Conservation (phyloP, 2,888 invertebrate species). For the Alloplasta piceator region DNA sequence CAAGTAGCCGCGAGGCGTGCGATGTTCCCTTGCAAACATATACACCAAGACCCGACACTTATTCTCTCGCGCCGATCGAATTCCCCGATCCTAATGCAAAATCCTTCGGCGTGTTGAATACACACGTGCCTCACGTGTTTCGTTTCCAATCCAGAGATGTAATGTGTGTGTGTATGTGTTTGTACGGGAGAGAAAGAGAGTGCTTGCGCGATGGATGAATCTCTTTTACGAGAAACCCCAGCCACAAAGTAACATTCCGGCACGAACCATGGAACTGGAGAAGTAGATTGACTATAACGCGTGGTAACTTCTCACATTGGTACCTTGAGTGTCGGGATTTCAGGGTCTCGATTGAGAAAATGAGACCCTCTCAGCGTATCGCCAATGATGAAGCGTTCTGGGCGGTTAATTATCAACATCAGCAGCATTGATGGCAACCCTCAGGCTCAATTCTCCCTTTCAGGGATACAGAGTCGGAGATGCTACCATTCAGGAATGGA, state of each 20-base stretch:
- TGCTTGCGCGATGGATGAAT: conserved; percentile 61
- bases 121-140: conserved; percentile 68
- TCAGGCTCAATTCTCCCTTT: no score
- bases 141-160: conserved; percentile 53
- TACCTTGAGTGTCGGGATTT: conserved; percentile 18
- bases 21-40: conserved; percentile 55
- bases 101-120: conserved; percentile 58
- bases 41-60: conserved; percentile 46
- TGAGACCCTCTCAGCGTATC: neutral
- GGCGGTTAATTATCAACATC: neutral
- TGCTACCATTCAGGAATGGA: no score
- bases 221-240: conserved; percentile 47
- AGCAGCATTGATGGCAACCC: no score
- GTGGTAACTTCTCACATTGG: conserved; percentile 44
- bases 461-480: no score
- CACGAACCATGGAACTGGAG: conserved; percentile 65
- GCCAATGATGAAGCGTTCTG: neutral
- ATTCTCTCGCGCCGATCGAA: conserved; percentile 65
- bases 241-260: conserved; percentile 67
- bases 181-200: neutral
- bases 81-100: conserved; percentile 68
- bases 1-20: conserved; percentile 62
- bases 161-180: neutral
- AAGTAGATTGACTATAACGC: conserved; percentile 53
- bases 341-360: conserved; percentile 35